These are phyloP conservation scores for Sarcophaga caerulescens DNA, from an alignment of 2,888 invertebrate genomes.

Conservation along the genomic window DNA sequence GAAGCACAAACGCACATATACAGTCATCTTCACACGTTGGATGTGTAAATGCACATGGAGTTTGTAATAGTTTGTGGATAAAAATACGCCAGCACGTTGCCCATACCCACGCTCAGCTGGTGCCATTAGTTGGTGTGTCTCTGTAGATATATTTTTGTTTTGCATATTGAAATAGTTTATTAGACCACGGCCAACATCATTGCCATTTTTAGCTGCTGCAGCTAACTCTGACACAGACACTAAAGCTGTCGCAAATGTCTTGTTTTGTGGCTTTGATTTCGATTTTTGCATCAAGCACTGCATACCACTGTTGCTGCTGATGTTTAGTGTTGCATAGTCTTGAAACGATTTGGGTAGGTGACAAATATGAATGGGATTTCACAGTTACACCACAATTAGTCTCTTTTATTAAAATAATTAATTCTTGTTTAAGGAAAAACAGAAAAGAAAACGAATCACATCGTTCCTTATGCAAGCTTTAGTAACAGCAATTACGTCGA, in stretches of 20 bases:
- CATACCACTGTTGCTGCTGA: neutral
- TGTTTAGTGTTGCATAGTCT: too few species aligned
- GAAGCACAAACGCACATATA: neutral
- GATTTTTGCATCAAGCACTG: neutral
- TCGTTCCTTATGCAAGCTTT: neutral
- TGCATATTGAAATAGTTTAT: slow-evolving; percentile 60
- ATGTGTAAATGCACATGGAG: slow-evolving; percentile 10
- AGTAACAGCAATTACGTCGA: neutral
- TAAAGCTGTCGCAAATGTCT: neutral
- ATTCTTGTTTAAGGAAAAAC: neutral
- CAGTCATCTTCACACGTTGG: neutral
- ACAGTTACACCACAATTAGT: slow-evolving; percentile 66
- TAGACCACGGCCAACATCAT: slow-evolving; percentile 7
- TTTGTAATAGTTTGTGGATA: neutral
- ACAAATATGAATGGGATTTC: slow-evolving; percentile 65
- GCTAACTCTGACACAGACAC: neutral
- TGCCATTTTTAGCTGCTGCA: neutral
- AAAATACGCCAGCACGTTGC: neutral
- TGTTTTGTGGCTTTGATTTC: slow-evolving; percentile 10
- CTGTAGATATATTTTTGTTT: slow-evolving; percentile 46
- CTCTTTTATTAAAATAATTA: slow-evolving; percentile 64
- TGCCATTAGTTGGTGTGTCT: slow-evolving; percentile 25
- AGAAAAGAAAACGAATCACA: neutral
- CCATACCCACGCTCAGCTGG: neutral
- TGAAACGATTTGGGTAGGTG: slow-evolving; percentile 46